Base-by-base conservation (phyloP, 2,888 invertebrate genomes). In the Sthenelais limicola region DNA sequence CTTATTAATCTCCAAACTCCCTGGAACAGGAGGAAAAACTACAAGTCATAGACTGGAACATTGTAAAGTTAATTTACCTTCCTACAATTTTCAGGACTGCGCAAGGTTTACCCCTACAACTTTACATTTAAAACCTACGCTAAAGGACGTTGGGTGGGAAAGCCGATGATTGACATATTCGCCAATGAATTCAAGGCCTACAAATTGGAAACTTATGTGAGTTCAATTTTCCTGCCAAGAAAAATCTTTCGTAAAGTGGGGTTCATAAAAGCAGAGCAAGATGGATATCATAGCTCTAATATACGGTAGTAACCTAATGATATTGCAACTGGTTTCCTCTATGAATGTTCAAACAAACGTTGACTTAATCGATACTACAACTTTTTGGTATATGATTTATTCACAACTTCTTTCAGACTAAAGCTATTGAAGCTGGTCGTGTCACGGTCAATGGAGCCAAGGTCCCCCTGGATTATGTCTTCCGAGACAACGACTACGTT, bases 71-170 rank as follows among this genome's bases (percentile, higher is more conserved):
- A 49, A n/a, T 49, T 5, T 32, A 68, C 33, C 7, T 70, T 52
- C 38, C 1, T 32, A 51, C 54, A 52, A 7, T 26, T 80, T 90
- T 28, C 91, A 95, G 96, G 96, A 81, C 91, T 97, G 80, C 91
- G 97, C 80, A 97, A 98, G 90, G 97, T 98, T 1, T 96, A 96
- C 88, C 98, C 98, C 0, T 98, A 98, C 90, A 95, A 95, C 89
- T 98, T 96, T 90, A 96, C 95, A 75, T 98, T 97, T 89, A 94
- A 95, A 76, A 96, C 97, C 48, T 97, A 95, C 90, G 96, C 96
- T 76, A 98, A 98, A 90, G 96, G 96, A 9, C 91, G 97, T 82
- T 98, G 97, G 97, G 66, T 80, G 58, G 97, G 96, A 3, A 94
- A 95, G 88, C 93, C 93, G 86, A 94, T 98, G 80, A 90, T 95